Base-by-base conservation (phyloP, 2,888 invertebrate species). In the Sinodicranocentrus sp. region DNA sequence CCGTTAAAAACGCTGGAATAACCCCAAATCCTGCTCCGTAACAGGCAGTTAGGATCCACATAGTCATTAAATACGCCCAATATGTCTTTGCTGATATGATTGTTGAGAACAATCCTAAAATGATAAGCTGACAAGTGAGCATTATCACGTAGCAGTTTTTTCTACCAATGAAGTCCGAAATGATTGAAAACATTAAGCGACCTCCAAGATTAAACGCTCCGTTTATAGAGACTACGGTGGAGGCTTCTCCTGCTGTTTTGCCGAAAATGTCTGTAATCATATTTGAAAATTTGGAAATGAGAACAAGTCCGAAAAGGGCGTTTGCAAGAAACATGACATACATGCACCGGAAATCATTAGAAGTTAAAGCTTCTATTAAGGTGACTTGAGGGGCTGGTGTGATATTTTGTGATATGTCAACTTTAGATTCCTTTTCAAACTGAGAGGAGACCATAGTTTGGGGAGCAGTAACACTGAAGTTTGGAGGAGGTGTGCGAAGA, bases 201-300 rank as follows among this genome's bases (percentile, higher is more conserved):
- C 88, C 88, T 13, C 82, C 86, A 17, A 88, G 73, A 68, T 88
- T 88, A 17, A 88, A 87, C 0, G 86, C 87, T 0, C 88, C 88
- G 33, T 88, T 88, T 1, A 88, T 84, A 1, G 87, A 77, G 0
- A 88, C 88, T 70, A 87, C 67, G 0, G 87, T 87, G 0, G 87
- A 28, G 8, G 88, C 87, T 15, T 79, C 80, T 10, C 84, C 68
- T 0, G 86, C 28, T 10, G 43, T 48, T 39, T 83, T 52, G 8
- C 52, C 85, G 72, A 87, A 88, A 10, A 88, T 77, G 28, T 87
- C 87, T 1, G 85, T 87, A 13, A 87, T 85, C 72, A 88, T 86
- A 52, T 88, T 87, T 0, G 88, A 87, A 21, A 88, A 63, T 67
- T 87, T 78, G 0, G 86, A 85, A 33, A 88, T 87, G 15, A 86